phyloP scores from a whole-genome alignment of 2,888 invertebrate genomes.

The Geophilus truncorum region DNA sequence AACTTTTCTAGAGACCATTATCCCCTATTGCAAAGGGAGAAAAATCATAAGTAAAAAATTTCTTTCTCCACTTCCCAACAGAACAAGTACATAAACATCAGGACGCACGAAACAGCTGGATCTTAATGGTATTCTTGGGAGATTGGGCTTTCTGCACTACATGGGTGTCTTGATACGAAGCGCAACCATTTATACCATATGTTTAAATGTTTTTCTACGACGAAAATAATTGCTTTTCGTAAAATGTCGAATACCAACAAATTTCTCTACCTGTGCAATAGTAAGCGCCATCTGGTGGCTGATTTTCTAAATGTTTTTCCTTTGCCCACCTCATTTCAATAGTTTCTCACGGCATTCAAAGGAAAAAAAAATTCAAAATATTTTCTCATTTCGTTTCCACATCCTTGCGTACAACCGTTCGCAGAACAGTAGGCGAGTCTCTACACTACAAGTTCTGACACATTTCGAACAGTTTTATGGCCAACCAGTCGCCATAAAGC shows the following conservation, averaged over 20 bases:
- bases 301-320: not conserved
- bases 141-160: constrained; percentile 12
- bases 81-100: constrained; percentile 24
- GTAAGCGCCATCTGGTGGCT: constrained; percentile 5
- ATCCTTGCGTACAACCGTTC: not conserved
- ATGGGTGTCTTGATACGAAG: not conserved
- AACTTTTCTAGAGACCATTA: constrained; percentile 12
- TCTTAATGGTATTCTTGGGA: constrained; percentile 13
- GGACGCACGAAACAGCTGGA: constrained; percentile 19
- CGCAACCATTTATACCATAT: constrained; percentile 10
- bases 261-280: not conserved
- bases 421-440: not conserved
- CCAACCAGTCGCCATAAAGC: constrained; percentile 31
- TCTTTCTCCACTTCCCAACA: constrained; percentile 27
- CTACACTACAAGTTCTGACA: constrained; percentile 27
- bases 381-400: not conserved
- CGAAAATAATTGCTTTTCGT: not conserved
- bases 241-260: not conserved
- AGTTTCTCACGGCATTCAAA: not conserved
- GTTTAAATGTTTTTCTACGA: not conserved
- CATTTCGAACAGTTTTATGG: constrained; percentile 31
- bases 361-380: not conserved
- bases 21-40: not conserved
- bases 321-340: not conserved
- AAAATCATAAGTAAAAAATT: constrained; percentile 7